phyloP scores from a whole-genome alignment of 2,797 vertebrate genomes.

The Coregonus ussuriensis region DNA sequence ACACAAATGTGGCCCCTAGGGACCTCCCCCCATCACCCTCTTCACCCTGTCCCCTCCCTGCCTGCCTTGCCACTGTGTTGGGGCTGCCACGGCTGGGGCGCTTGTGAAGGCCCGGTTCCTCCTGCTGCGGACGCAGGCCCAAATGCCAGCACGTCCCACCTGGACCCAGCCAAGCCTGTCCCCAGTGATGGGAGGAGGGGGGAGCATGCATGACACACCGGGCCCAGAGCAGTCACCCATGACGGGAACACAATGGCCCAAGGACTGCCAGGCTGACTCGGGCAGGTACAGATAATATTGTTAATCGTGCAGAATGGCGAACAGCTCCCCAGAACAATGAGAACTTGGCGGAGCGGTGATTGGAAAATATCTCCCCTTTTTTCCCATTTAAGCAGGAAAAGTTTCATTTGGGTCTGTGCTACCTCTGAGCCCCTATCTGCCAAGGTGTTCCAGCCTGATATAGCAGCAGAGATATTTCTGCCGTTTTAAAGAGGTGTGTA shows the following conservation, averaged over 20 bases:
- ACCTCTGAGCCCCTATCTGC: slow-evolving; percentile 64
- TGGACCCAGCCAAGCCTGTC: slow-evolving; percentile 74
- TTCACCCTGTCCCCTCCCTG: slow-evolving; percentile 31
- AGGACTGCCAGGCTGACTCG: slow-evolving; percentile 74
- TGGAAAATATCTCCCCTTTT: slow-evolving; percentile 70
- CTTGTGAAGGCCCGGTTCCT: slow-evolving; percentile 15
- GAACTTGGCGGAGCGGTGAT: slow-evolving; percentile 68
- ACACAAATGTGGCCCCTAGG: slow-evolving; percentile 62
- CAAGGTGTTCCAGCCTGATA: slow-evolving; percentile 77
- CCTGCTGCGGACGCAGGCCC: slow-evolving; percentile 63
- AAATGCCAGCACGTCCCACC: slow-evolving; percentile 77
- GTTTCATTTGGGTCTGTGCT: slow-evolving; percentile 68
- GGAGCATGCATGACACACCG: slow-evolving; percentile 69
- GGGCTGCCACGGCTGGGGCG: slow-evolving; percentile 45
- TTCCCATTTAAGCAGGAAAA: slow-evolving; percentile 46
- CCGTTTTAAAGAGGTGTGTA: slow-evolving; percentile 44
- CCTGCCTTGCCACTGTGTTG: slow-evolving; percentile 50
- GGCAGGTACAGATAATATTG: slow-evolving; percentile 80
- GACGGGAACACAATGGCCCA: slow-evolving; percentile 79
- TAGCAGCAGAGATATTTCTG: slow-evolving; percentile 67
- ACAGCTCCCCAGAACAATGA: slow-evolving; percentile 78
- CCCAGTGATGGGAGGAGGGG: slow-evolving; percentile 55
- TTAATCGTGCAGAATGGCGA: slow-evolving; percentile 80
- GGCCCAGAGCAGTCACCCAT: slow-evolving; percentile 76
- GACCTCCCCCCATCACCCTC: slow-evolving; percentile 54